Evolutionary conservation across 2,888 invertebrate genomes (phyloP), one percentile per base, ranked within the genome.

Genomic region (Helicoverpa assulta): DNA sequence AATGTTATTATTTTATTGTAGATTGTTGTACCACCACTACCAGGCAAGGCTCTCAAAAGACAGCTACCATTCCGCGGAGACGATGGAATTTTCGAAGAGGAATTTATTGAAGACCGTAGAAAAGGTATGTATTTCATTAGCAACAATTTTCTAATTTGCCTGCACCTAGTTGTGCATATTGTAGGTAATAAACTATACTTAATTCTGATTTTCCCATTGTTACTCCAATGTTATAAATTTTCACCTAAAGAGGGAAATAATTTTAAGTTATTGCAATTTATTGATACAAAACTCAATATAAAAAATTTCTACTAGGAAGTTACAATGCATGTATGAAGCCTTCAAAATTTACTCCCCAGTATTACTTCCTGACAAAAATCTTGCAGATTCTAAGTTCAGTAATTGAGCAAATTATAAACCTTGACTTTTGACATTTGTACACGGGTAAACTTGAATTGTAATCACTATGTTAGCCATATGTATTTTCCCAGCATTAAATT

Each of bases 21-120:
- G 99, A 99, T 99, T 96, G 99, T 99, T 65, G 99, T 99, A 52
- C 99, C 99, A 73, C 98, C 99, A 50, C 96, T 99, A 87, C 99
- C 99, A 4, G 99, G 99, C 19, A 99, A 99, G 96, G 99, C 99
- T 8, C 98, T 99, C 97, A 99, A 99, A 95, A 97, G 99, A 90
- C 99, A 99, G 93, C 97, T 99, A 95, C 99, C 99, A 21, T 99
- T 99, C 96, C 97, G 99, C 80, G 98, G 98, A 16, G 99, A 99
- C 90, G 99, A 99, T 96, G 99, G 99, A 65, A 99, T 99, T 88
- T 99, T 99, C 94, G 99, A 99, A 93, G 99, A 99, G 90, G 99
- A 99, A 89, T 99, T 99, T 92, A 99, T 99, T 89, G 99, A 99
- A 93, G 99, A 99, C 86, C 97, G 99, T 88, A 97, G 99, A 94